A percentile compares a stretch with the other conserved stretches of the same genome.
Evolutionary conservation across 2,797 vertebrate species (phyloP).

Genomic region (Poecilia picta): DNA sequence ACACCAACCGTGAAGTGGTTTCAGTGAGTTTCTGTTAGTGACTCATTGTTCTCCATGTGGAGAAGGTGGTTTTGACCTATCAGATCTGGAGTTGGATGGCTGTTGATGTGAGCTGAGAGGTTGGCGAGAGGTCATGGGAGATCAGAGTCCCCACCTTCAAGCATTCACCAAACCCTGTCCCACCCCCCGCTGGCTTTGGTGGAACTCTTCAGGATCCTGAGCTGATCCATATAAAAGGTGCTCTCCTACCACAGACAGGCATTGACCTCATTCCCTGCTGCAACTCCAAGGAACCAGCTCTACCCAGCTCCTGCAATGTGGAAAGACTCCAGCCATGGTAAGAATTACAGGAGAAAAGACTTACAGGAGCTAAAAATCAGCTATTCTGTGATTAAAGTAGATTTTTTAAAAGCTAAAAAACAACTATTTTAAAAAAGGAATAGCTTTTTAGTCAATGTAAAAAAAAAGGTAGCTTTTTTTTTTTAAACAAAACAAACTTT

Average conservation of each 20-base stretch:
- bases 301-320: constrained; percentile 67
- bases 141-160: constrained; percentile 25
- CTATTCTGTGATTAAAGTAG: not conserved
- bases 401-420: no score
- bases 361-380: not conserved
- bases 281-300: constrained; percentile 11
- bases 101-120: constrained; percentile 41
- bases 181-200: constrained; percentile 24
- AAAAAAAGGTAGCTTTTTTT: no score
- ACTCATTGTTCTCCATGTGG: constrained; percentile 11
- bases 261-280: constrained; percentile 13
- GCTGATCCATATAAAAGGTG: constrained; percentile 70
- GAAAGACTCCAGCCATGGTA: constrained; percentile 76
- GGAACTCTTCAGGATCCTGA: constrained; percentile 32
- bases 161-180: constrained; percentile 21
- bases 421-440: no score
- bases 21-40: constrained; percentile 44
- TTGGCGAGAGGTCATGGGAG: not conserved
- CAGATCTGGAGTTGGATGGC: constrained; percentile 51
- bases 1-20: constrained; percentile 45
- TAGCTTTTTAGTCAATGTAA: no score
- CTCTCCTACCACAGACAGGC: constrained; percentile 33
- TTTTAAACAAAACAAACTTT: no score
- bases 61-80: no score
- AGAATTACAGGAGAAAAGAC: constrained; percentile 34